These are phyloP conservation scores for Bufotes viridis DNA, from an alignment of 2,797 vertebrate species.

Conservation along the genomic window DNA sequence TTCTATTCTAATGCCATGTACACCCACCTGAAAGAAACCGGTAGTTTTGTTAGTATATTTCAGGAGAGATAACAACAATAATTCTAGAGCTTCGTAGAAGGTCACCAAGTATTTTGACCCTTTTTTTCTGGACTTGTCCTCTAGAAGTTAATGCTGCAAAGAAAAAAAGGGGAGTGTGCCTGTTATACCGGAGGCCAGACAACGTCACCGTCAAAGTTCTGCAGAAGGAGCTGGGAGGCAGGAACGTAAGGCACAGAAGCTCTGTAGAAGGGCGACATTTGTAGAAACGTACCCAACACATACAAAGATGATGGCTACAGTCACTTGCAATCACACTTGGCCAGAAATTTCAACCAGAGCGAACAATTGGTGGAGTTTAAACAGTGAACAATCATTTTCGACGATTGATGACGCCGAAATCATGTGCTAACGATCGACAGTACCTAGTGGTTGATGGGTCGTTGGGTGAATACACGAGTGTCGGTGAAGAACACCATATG, in stretches of 20 bases:
- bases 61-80: slow-evolving; percentile 49
- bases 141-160: slow-evolving; percentile 47
- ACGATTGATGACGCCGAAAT: too few species aligned
- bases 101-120: slow-evolving; percentile 15
- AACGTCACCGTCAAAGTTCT: not conserved
- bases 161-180: slow-evolving; percentile 32
- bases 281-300: too few species aligned
- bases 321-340: too few species aligned
- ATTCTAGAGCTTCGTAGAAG: slow-evolving; percentile 28
- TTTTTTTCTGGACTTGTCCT: slow-evolving; percentile 33
- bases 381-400: too few species aligned
- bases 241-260: not conserved
- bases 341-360: too few species aligned
- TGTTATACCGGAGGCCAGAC: not conserved
- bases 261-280: not conserved
- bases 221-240: not conserved
- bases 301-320: too few species aligned
- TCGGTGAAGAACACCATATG: too few species aligned
- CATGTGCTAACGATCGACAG: too few species aligned
- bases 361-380: too few species aligned
- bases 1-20: slow-evolving; percentile 99
- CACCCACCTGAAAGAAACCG: slow-evolving; percentile 90
- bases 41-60: slow-evolving; percentile 74
- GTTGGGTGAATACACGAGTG: too few species aligned
- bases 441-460: too few species aligned